Conservation (phyloP, 2,113 vertebrate species). For the Pavo muticus region DNA sequence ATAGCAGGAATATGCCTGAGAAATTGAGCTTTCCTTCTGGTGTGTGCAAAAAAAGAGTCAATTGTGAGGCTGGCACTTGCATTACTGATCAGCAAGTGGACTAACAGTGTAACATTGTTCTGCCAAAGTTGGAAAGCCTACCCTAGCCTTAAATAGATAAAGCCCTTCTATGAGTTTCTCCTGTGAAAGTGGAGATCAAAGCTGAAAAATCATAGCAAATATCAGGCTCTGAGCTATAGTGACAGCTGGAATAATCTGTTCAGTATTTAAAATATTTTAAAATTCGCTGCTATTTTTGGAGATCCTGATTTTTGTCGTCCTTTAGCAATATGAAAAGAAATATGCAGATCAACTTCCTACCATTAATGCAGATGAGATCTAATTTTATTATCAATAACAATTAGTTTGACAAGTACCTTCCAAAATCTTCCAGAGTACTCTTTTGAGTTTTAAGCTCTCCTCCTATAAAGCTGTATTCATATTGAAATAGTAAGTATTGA, state of each 20-base stretch:
- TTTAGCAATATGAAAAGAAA: not conserved
- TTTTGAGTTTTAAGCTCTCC: not conserved
- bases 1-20: not conserved
- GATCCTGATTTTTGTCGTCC: not conserved
- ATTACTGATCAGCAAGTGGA: not conserved
- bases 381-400: not conserved
- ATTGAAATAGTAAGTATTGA: not conserved
- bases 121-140: not conserved
- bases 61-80: not conserved
- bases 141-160: not conserved
- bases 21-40: not conserved
- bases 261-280: not conserved
- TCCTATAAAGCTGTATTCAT: not conserved
- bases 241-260: not conserved
- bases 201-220: not conserved
- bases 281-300: not conserved
- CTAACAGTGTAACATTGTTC: not conserved
- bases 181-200: not conserved
- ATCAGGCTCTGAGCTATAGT: not conserved
- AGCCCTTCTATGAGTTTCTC: not conserved
- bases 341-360: not conserved
- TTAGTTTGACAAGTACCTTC: not conserved
- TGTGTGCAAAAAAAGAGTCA: not conserved
- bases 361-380: not conserved
- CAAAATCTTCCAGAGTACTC: not conserved